Conservation (phyloP, 2,888 invertebrate species). For the Nebria brevicollis region DNA sequence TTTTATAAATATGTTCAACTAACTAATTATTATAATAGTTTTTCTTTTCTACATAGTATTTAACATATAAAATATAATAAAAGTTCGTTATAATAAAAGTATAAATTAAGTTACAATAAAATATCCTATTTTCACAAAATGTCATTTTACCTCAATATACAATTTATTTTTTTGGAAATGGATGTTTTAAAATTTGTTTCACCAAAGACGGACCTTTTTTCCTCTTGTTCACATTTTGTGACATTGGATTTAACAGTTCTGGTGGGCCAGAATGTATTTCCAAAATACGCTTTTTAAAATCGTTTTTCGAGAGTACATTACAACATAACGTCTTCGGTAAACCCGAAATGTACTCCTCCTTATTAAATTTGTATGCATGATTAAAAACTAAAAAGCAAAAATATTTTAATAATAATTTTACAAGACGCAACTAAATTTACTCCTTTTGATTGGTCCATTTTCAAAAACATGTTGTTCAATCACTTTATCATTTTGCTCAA, state of each 20-base stretch:
- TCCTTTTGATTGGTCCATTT: slow-evolving; percentile 63
- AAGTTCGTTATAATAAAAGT: background rate
- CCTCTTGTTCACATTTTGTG: slow-evolving; percentile 46
- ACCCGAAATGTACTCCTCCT: slow-evolving; percentile 47
- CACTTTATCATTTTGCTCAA: slow-evolving; percentile 68
- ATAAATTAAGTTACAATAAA: background rate
- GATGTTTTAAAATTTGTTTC: slow-evolving; percentile 22
- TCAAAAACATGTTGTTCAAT: slow-evolving; percentile 67
- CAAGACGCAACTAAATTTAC: slow-evolving; percentile 54
- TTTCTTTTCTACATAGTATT: background rate
- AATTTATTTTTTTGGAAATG: background rate
- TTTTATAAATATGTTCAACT: too few species aligned
- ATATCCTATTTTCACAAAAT: background rate
- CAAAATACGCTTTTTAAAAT: slow-evolving; percentile 28
- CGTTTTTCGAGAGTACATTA: slow-evolving; percentile 36
- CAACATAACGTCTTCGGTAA: slow-evolving; percentile 43
- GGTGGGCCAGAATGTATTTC: slow-evolving; percentile 25
- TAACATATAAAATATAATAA: slow-evolving; percentile 10
- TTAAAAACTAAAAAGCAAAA: slow-evolving; percentile 24
- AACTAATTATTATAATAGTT: background rate
- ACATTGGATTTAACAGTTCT: slow-evolving; percentile 14
- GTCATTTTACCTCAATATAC: background rate
- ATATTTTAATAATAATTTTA: slow-evolving; percentile 50
- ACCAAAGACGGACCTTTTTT: slow-evolving; percentile 33
- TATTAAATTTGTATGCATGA: slow-evolving; percentile 54